A percentile compares a stretch with the other conserved stretches of the same genome.
These are phyloP conservation scores for Tribolium castaneum DNA, from an alignment of 1,140 invertebrate genomes.

Conservation along the genomic window DNA sequence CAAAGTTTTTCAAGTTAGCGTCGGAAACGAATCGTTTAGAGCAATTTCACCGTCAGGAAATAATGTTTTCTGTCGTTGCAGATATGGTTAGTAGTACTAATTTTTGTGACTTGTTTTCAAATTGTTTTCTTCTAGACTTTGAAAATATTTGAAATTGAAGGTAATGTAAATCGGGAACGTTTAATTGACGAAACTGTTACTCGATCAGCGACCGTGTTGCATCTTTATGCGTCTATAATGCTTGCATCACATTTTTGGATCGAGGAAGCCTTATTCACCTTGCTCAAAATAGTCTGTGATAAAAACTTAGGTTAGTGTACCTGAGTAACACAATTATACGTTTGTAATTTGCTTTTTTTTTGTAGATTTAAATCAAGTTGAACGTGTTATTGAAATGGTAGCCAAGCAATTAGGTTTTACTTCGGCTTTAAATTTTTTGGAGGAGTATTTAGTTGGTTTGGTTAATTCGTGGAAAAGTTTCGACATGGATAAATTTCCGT, in stretches of 20 bases:
- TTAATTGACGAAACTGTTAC: conserved; percentile 63
- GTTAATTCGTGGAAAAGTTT: conserved; percentile 15
- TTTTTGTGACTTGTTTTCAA: conserved; percentile 6
- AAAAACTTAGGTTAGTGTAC: conserved; percentile 57
- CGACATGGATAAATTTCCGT: conserved; percentile 59
- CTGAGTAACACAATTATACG: not conserved
- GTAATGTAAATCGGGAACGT: conserved; percentile 46
- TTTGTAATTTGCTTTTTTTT: conserved; percentile 4
- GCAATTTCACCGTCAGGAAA: conserved; percentile 57
- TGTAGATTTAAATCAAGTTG: conserved; percentile 46
- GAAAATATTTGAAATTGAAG: conserved; percentile 51
- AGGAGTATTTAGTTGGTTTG: conserved; percentile 61
- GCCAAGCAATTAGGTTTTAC: conserved; percentile 49
- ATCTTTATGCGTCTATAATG: conserved; percentile 62
- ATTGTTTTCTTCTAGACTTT: conserved; percentile 46
- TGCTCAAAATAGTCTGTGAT: conserved; percentile 61
- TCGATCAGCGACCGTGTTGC: conserved; percentile 61
- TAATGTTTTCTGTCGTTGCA: conserved; percentile 50
- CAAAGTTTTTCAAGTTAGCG: conserved; percentile 58
- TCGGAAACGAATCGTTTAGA: conserved; percentile 46
- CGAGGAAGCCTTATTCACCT: conserved; percentile 60
- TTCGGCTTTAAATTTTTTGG: conserved; percentile 57
- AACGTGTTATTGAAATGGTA: conserved; percentile 58
- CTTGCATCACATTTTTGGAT: conserved; percentile 62
- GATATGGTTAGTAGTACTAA: conserved; percentile 36